Base-by-base conservation (phyloP, 2,888 invertebrate genomes). In the Drosophila demipolita region DNA sequence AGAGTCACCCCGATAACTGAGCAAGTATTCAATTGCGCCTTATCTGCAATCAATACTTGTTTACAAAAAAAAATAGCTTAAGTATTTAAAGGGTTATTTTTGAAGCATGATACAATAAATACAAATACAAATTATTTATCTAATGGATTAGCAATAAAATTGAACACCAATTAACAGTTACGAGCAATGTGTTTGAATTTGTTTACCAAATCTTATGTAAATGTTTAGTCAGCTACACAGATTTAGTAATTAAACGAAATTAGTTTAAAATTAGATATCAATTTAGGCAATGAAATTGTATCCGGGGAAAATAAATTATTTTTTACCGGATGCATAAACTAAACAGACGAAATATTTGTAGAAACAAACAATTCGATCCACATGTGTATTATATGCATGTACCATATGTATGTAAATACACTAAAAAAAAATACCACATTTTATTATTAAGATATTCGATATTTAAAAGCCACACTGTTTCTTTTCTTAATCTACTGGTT, bases 311-410 rank as follows among this genome's bases (percentile, higher is more conserved):
- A 58, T 35, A 50, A 66, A 52, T 61, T 17, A 33, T 33, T 40
- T 59, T 65, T 36, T 40, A 48, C 59, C 78, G 78, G 78, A 78
- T 81, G 78, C 60, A 42, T 57, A 65, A 65, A 62, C 64, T 26
- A 71, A 80, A 71, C 66, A 70, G 33, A 61, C 57, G 23, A 45
- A 66, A 49, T 36, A 50, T 33, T 38, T 32, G 20, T 45, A 49
- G 40, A 69, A 11, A 48, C 29, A 49, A 57, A 62, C 36, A 61
- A 49, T 36, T 26, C 36, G n/a, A 32, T 23, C 7, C n/a, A 11
- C 8, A 1, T 26, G 26, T 32, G 7, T 35, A 8, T 26, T 26
- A 12, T 9, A 23, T n/a, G 4, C 8, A 35, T n/a, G 2, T 17
- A 23, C 49, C 35, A 36, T 2, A 45, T 20, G 45, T 7, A 26